Evolutionary conservation across 2,888 invertebrate species (phyloP), one percentile per base, ranked within the genome.

Genomic region (Morpho achilles): DNA sequence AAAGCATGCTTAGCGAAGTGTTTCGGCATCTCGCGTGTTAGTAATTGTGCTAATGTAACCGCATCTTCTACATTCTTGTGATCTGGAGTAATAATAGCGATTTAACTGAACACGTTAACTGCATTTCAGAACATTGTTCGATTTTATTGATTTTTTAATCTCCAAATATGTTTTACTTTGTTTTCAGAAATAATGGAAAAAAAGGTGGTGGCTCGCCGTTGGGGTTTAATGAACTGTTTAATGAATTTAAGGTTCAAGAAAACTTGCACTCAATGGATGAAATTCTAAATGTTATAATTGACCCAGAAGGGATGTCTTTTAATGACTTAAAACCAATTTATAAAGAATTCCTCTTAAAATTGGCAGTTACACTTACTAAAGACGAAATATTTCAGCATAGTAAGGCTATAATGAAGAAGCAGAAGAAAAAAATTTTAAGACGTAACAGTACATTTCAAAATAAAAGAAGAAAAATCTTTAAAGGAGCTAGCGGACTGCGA

Each of bases 281-380:
- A 73, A 96, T 96, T 71, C 91, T 97, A 53, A 95, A 95, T 73
- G 95, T 96, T 74, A 97, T 97, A 76, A 96, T 97, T 71, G 96
- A 97, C 82, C 94, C 96, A 43, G 96, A 97, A 79, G 97, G 97
- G 61, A 97, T 97, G 97, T 96, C 96, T 57, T 97, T 97, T 82
- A 97, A 97, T 86, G 97, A 97, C 75, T 91, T 97, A 62, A 97
- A 97, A 80, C 97, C 97, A 48, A 95, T 97, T 64, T 97, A 97
- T 79, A 96, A 97, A 80, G 97, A 97, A 84, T 96, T 97, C 76
- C 88, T 97, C 51, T 83, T 97, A 44, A 97, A 97, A 83, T 85
- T 97, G 64, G 96, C 97, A 3, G 94, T 97, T 0, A 97, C 97
- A 0, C 84, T 97, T 60, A 97, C 97, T n/a, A 96, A 97, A 85